Evolutionary conservation across 1,140 invertebrate species (phyloP).

Genomic region (Ctenoplectra terminalis): DNA sequence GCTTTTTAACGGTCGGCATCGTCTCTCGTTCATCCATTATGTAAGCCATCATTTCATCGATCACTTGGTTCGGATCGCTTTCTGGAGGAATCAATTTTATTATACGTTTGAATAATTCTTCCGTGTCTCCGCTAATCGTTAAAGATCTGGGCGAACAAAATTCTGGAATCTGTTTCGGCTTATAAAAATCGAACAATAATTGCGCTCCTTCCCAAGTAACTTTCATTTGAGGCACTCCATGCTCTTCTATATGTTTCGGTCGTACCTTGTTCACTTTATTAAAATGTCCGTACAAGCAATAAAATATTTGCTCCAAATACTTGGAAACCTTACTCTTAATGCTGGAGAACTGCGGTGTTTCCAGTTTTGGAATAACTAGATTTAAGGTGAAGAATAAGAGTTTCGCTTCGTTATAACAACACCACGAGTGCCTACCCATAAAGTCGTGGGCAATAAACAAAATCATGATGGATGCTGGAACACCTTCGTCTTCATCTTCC

Average conservation of each 20-base stretch:
- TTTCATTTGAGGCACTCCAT: slow-evolving; percentile 88
- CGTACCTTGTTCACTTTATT: slow-evolving; percentile 87
- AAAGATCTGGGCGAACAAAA: slow-evolving; percentile 90
- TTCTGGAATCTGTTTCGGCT: slow-evolving; percentile 90
- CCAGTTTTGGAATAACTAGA: slow-evolving; percentile 87
- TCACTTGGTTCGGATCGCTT: slow-evolving; percentile 85
- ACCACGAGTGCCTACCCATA: slow-evolving; percentile 90
- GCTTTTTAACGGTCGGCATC: slow-evolving; percentile 82
- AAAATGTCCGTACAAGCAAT: slow-evolving; percentile 94
- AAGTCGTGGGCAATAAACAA: slow-evolving; percentile 94
- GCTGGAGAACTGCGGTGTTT: slow-evolving; percentile 82
- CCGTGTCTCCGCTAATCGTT: slow-evolving; percentile 90
- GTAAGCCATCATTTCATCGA: slow-evolving; percentile 86
- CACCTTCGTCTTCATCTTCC: slow-evolving; percentile 84
- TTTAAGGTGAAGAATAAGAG: slow-evolving; percentile 91
- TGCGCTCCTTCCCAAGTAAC: slow-evolving; percentile 91
- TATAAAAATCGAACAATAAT: slow-evolving; percentile 92
- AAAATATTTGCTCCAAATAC: slow-evolving; percentile 94
- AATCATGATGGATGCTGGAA: slow-evolving; percentile 90
- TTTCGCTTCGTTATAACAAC: slow-evolving; percentile 89
- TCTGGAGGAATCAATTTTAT: slow-evolving; percentile 88
- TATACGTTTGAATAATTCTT: slow-evolving; percentile 90
- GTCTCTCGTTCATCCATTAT: slow-evolving; percentile 85
- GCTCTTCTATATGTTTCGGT: slow-evolving; percentile 89
- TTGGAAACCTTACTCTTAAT: slow-evolving; percentile 86